Conservation (phyloP, 2,888 invertebrate genomes). For the Sipunculus nudus region DNA sequence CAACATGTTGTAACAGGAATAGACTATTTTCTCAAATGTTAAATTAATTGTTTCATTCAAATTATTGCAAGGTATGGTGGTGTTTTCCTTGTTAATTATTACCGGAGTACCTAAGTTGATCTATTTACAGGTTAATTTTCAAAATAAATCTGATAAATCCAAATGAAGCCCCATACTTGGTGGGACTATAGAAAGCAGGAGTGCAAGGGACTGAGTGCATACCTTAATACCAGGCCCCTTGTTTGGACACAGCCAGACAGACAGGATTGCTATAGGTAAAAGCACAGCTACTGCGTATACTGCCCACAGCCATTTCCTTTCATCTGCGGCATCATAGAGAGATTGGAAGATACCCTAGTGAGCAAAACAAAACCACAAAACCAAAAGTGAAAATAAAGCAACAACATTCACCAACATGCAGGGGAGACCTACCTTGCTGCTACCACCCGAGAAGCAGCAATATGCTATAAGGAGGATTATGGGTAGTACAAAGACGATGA, state of each 20-base stretch:
- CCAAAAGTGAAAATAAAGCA: neutral
- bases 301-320: constrained; percentile 91
- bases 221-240: constrained; percentile 59
- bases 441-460: too few species aligned
- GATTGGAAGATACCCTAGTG: constrained; percentile 74
- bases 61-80: too few species aligned
- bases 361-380: constrained; percentile 70
- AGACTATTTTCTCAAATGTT: too few species aligned
- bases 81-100: too few species aligned
- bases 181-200: too few species aligned
- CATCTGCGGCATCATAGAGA: constrained; percentile 79
- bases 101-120: too few species aligned
- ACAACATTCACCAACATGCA: neutral
- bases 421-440: neutral
- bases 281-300: constrained; percentile 82
- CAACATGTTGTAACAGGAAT: too few species aligned
- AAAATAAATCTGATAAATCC: too few species aligned
- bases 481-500: constrained; percentile 81
- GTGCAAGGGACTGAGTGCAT: too few species aligned
- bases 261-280: constrained; percentile 79
- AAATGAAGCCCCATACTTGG: too few species aligned
- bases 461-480: constrained; percentile 82
- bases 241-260: constrained; percentile 80
- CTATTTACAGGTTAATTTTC: too few species aligned
- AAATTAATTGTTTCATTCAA: too few species aligned